Conservation (phyloP, 2,113 vertebrate genomes). For the Pachypanchax playfairii region DNA sequence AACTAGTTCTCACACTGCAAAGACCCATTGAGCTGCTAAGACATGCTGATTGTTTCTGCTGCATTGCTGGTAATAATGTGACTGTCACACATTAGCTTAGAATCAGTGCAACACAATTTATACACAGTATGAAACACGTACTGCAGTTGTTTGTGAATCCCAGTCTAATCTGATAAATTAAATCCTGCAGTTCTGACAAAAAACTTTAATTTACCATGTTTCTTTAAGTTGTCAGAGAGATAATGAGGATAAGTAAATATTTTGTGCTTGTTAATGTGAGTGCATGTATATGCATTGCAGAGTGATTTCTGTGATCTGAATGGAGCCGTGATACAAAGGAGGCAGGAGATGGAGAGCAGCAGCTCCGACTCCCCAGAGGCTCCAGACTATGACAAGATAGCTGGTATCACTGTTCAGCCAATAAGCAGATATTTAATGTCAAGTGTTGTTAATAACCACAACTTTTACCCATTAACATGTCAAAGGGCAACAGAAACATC, state of each 20-base stretch:
- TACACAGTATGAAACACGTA: too few relatives aligned
- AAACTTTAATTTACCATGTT: too few relatives aligned
- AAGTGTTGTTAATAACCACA: fast-evolving
- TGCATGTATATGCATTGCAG: too few relatives aligned
- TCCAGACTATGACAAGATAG: constrained; percentile 84
- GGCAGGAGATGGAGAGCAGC: constrained; percentile 86
- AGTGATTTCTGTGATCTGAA: constrained; percentile 86
- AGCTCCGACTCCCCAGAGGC: constrained; percentile 92
- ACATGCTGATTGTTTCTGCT: too few relatives aligned
- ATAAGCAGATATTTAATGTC: not conserved
- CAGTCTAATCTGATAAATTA: too few relatives aligned
- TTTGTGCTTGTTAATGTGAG: too few relatives aligned
- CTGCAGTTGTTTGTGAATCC: too few relatives aligned
- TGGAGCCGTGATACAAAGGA: constrained; percentile 77
- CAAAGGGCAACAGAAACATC: too few relatives aligned
- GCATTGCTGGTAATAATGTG: not conserved
- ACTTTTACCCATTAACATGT: not conserved
- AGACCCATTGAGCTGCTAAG: not conserved
- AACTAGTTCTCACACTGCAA: not conserved
- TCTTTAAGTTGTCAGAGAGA: too few relatives aligned
- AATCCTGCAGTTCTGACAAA: too few relatives aligned
- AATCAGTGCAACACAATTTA: too few relatives aligned
- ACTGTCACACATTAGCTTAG: not conserved
- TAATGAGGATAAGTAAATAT: too few relatives aligned
- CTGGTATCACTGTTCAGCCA: constrained; percentile 72